Conservation (phyloP, 2,888 invertebrate species). For the Drosophila rellima region DNA sequence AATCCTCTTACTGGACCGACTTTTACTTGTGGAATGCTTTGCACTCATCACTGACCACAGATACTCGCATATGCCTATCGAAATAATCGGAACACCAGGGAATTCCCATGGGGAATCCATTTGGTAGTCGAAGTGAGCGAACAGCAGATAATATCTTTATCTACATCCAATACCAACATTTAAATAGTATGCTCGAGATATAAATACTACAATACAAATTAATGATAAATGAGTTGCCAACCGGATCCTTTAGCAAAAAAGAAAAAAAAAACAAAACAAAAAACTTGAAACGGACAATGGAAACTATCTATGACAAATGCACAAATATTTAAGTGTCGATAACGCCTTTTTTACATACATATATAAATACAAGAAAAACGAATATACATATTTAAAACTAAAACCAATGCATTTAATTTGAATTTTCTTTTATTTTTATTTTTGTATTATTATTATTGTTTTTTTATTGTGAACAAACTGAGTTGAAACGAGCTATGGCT, state of each 20-base stretch:
- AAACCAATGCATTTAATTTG: slow-evolving; percentile 65
- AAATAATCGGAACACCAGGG: neutral
- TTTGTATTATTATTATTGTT: too few relatives aligned
- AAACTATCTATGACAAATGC: slow-evolving; percentile 35
- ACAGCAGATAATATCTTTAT: slow-evolving; percentile 3
- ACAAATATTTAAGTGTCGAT: slow-evolving; percentile 37
- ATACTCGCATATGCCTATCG: neutral
- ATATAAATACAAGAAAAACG: slow-evolving; percentile 10
- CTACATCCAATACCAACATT: slow-evolving; percentile 12
- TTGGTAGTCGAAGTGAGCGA: neutral
- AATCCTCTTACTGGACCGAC: slow-evolving; percentile 10
- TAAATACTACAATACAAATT: slow-evolving; percentile 2
- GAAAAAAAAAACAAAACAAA: neutral
- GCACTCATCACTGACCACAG: neutral
- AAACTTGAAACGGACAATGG: slow-evolving; percentile 27
- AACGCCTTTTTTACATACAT: neutral
- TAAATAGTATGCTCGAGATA: slow-evolving; percentile 5
- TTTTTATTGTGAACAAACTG: neutral
- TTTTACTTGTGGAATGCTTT: neutral
- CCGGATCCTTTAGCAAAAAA: slow-evolving; percentile 24
- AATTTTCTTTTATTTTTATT: slow-evolving; percentile 6
- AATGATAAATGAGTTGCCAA: slow-evolving; percentile 13
- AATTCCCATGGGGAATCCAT: neutral
- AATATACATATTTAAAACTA: slow-evolving; percentile 22
- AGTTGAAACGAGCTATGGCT: slow-evolving; percentile 15